These are phyloP conservation scores for Anguilla marmorata DNA, from an alignment of 2,797 vertebrate species.

Conservation along the genomic window DNA sequence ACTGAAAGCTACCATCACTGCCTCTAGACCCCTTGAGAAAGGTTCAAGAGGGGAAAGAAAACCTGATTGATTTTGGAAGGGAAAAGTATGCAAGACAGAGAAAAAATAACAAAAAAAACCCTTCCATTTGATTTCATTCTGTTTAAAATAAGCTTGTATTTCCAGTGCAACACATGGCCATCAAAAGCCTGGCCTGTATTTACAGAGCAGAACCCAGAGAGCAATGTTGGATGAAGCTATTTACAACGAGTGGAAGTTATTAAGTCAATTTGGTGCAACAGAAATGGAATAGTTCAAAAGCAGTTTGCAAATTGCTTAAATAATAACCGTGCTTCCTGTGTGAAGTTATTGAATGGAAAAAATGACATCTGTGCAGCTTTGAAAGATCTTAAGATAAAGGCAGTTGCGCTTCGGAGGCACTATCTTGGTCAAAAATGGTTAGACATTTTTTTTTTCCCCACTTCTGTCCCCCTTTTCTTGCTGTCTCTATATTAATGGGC, in stretches of 20 bases:
- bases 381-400: conserved; percentile 49
- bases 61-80: conserved; percentile 34
- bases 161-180: conserved; percentile 53
- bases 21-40: conserved; percentile 22
- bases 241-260: conserved; percentile 52
- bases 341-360: conserved; percentile 49
- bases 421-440: conserved; percentile 35
- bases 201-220: conserved; percentile 25
- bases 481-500: neutral
- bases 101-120: conserved; percentile 22
- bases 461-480: no score
- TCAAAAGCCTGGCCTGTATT: conserved; percentile 44
- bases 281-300: conserved; percentile 50
- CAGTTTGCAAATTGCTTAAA: conserved; percentile 56
- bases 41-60: neutral
- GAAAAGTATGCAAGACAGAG: conserved; percentile 35
- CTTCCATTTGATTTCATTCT: conserved; percentile 41
- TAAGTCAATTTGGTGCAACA: conserved; percentile 48
- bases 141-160: conserved; percentile 48
- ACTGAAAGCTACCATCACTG: conserved; percentile 7
- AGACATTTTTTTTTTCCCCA: neutral
- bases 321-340: conserved; percentile 56
- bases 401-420: conserved; percentile 51
- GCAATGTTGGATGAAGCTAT: conserved; percentile 43
- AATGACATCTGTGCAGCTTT: conserved; percentile 51